Evolutionary conservation across 2,888 invertebrate species (phyloP).

Genomic region (Antheraea yamamai): DNA sequence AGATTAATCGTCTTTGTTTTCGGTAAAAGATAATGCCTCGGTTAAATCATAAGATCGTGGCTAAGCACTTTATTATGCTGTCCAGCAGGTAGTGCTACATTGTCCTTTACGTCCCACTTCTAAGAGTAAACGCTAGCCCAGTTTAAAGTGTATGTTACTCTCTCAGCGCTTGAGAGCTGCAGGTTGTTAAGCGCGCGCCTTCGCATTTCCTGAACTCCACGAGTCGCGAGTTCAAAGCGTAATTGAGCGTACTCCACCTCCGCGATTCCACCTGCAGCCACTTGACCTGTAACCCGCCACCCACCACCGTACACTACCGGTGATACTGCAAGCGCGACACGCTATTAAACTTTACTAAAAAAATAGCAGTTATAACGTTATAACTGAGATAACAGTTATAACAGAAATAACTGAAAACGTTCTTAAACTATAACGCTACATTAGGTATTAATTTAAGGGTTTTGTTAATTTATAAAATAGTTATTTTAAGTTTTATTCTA

Average conservation of each 20-base stretch:
- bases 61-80: no score
- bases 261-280: background rate
- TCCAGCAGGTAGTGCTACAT: no score
- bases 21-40: no score
- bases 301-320: background rate
- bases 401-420: no score
- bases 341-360: background rate
- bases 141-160: background rate
- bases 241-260: background rate
- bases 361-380: background rate
- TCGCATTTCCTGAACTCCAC: background rate
- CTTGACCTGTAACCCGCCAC: constrained; percentile 4
- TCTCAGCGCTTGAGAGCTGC: background rate
- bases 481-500: no score
- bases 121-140: background rate
- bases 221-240: background rate
- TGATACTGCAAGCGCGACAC: background rate
- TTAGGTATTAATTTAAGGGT: no score
- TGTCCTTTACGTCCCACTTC: no score
- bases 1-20: no score
- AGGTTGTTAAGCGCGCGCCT: background rate
- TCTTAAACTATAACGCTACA: no score
- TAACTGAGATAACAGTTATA: no score
- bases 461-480: no score
- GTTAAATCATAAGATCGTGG: no score